A percentile compares a stretch with the other conserved stretches of the same genome.
phyloP scores from a whole-genome alignment of 2,888 invertebrate genomes.

The Polietes domitor region DNA sequence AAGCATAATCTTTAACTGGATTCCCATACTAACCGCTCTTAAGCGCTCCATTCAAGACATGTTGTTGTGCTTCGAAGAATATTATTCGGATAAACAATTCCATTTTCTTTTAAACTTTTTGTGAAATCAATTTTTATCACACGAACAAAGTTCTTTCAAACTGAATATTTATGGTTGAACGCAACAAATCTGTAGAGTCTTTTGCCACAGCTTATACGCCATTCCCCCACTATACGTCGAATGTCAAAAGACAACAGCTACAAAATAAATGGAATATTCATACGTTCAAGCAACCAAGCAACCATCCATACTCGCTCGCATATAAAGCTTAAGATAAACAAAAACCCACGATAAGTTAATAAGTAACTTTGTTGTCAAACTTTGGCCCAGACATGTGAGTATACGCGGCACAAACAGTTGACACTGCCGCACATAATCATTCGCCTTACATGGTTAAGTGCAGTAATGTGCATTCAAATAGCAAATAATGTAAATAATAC shows the following conservation, averaged over 20 bases:
- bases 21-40: neutral
- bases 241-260: neutral
- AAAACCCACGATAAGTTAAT: conserved; percentile 29
- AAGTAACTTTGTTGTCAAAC: conserved; percentile 33
- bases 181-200: neutral
- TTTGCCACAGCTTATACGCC: neutral
- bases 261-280: conserved; percentile 16
- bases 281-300: too few relatives aligned
- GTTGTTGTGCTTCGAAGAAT: neutral
- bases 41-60: neutral
- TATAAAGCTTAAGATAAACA: conserved; percentile 30
- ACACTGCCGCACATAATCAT: neutral
- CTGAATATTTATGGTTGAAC: neutral
- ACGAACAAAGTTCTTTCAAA: neutral
- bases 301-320: neutral
- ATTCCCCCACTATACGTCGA: neutral
- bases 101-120: neutral
- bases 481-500: too few relatives aligned
- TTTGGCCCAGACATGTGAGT: neutral
- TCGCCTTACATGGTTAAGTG: too few relatives aligned
- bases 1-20: neutral
- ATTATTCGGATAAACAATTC: neutral
- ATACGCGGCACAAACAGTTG: neutral
- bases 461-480: too few relatives aligned
- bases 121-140: neutral